Evolutionary conservation across 2,888 invertebrate species (phyloP).

Genomic region (Pediacus dermestoides): DNA sequence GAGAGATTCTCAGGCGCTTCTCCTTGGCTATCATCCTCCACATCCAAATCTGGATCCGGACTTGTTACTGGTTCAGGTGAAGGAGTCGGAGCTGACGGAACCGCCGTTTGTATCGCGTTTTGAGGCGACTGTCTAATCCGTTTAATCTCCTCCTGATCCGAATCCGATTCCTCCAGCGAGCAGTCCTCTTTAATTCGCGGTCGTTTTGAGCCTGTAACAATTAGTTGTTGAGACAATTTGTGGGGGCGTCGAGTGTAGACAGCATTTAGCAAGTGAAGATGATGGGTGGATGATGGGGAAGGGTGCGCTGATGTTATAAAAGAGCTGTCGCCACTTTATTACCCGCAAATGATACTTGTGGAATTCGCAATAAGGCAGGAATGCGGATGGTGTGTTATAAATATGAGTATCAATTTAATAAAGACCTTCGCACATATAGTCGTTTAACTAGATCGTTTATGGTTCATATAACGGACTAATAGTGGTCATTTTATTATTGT

Average conservation of each 20-base stretch:
- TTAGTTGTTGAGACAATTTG: too few species aligned
- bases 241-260: neutral
- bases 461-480: conserved; percentile 30
- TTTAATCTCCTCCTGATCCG: conserved; percentile 46
- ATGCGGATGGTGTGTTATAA: conserved; percentile 46
- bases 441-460: conserved; percentile 32
- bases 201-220: conserved; percentile 49
- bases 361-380: conserved; percentile 52
- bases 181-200: conserved; percentile 51
- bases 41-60: conserved; percentile 52
- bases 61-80: conserved; percentile 36
- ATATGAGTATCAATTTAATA: conserved; percentile 50
- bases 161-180: conserved; percentile 52
- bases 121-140: conserved; percentile 46
- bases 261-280: conserved; percentile 1
- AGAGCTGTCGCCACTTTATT: conserved; percentile 45
- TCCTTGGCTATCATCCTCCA: conserved; percentile 53
- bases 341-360: conserved; percentile 49
- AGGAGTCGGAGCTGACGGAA: conserved; percentile 50
- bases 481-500: conserved; percentile 28
- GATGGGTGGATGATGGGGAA: too few species aligned
- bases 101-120: conserved; percentile 23
- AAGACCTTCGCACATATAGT: conserved; percentile 29
- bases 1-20: conserved; percentile 77
- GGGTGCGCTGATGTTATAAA: conserved; percentile 23